These are phyloP conservation scores for Tetragonisca angustula DNA, from an alignment of 2,888 invertebrate genomes.

Conservation along the genomic window DNA sequence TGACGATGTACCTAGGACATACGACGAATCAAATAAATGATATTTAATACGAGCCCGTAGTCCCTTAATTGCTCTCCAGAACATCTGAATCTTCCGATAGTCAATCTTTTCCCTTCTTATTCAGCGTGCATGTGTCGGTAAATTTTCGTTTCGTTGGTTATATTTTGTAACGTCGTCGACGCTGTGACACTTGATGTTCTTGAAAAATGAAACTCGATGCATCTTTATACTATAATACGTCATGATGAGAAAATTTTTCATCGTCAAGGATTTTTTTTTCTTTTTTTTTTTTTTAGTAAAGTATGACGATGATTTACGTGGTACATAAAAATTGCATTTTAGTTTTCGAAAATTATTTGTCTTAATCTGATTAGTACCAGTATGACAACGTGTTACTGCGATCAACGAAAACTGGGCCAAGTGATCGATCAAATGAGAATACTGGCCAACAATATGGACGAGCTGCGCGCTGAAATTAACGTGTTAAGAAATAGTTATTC, in stretches of 20 bases:
- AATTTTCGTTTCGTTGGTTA: constrained; percentile 37
- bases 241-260: not conserved
- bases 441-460: constrained; percentile 64
- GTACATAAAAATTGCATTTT: not conserved
- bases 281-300: not conserved
- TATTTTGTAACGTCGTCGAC: not conserved
- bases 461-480: constrained; percentile 62
- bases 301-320: not conserved
- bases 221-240: not conserved
- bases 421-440: constrained; percentile 63
- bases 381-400: constrained; percentile 50
- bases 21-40: constrained; percentile 71
- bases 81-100: constrained; percentile 18
- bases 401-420: constrained; percentile 57
- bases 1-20: constrained; percentile 76
- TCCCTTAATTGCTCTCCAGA: constrained; percentile 15
- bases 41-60: constrained; percentile 69
- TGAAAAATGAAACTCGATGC: not conserved
- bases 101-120: constrained; percentile 7
- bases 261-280: not conserved
- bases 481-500: constrained; percentile 12
- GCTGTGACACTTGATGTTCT: not conserved
- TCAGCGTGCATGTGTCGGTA: not conserved
- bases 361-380: not conserved
- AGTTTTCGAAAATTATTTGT: not conserved